Percentiles rank a stretch among this genome's conserved stretches.
phyloP scores from a whole-genome alignment of 2,797 vertebrate genomes.

The Kryptolebias ocellatus region DNA sequence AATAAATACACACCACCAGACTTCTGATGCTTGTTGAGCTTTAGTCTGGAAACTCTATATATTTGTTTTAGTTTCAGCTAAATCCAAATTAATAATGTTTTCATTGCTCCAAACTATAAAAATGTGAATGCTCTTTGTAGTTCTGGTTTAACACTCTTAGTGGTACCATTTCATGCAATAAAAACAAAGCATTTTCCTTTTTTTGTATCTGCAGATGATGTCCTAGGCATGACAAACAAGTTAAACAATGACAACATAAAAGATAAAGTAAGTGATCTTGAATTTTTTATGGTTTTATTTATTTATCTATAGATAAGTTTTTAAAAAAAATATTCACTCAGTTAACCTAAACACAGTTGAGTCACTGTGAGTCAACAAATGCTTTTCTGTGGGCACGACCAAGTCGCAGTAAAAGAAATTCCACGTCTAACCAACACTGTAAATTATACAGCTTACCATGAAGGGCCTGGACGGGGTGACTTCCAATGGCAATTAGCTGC shows the following conservation, averaged over 20 bases:
- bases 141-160: background rate
- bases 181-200: background rate
- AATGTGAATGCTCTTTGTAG: background rate
- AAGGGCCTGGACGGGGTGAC: conserved; percentile 3
- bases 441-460: conserved; percentile 9
- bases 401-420: background rate
- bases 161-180: too few relatives aligned
- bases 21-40: background rate
- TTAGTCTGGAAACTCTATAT: too few relatives aligned
- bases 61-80: background rate
- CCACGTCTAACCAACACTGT: background rate
- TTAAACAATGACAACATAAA: conserved; percentile 85
- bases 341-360: background rate
- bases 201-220: conserved; percentile 70
- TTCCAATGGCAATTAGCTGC: background rate
- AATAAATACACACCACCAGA: background rate
- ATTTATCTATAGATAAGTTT: background rate
- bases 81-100: background rate
- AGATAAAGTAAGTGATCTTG: conserved; percentile 70
- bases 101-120: background rate
- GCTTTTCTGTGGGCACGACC: background rate
- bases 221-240: conserved; percentile 74
- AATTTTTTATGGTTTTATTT: background rate
- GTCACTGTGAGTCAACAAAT: conserved; percentile 1
- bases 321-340: background rate